These are phyloP conservation scores for Bettongia penicillata DNA, from an alignment of 2,113 vertebrate species.

Conservation along the genomic window DNA sequence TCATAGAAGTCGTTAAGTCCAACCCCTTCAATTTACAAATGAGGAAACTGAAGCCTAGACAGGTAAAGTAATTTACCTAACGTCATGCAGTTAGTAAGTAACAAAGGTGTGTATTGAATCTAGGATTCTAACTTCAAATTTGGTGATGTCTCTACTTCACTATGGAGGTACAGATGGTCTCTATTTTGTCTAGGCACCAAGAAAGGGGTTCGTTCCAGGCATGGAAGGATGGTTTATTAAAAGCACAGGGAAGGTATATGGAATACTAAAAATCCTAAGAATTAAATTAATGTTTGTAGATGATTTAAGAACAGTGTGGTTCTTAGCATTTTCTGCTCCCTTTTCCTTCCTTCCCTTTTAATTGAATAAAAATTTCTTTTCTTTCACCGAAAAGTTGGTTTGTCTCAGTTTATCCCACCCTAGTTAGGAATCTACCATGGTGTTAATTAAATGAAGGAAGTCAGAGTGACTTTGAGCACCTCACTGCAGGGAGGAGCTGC, in stretches of 20 bases:
- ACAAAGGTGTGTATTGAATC: not conserved
- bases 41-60: not conserved
- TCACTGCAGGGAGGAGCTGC: not conserved
- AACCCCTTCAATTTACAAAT: not conserved
- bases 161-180: not conserved
- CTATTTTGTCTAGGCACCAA: not conserved
- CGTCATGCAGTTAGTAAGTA: not conserved
- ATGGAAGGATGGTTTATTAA: not conserved
- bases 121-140: not conserved
- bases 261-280: not conserved
- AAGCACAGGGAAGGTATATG: not conserved
- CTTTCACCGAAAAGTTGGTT: not conserved
- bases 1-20: not conserved
- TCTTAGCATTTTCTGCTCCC: not conserved
- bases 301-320: not conserved
- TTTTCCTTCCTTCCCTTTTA: not conserved
- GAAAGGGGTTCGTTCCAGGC: not conserved
- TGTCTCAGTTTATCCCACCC: not conserved
- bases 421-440: not conserved
- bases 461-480: not conserved
- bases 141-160: not conserved
- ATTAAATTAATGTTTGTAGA: not conserved
- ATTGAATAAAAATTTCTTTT: not conserved
- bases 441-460: not conserved
- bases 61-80: not conserved